phyloP scores from a whole-genome alignment of 1,140 invertebrate species.

The Lepidurus packardi region DNA sequence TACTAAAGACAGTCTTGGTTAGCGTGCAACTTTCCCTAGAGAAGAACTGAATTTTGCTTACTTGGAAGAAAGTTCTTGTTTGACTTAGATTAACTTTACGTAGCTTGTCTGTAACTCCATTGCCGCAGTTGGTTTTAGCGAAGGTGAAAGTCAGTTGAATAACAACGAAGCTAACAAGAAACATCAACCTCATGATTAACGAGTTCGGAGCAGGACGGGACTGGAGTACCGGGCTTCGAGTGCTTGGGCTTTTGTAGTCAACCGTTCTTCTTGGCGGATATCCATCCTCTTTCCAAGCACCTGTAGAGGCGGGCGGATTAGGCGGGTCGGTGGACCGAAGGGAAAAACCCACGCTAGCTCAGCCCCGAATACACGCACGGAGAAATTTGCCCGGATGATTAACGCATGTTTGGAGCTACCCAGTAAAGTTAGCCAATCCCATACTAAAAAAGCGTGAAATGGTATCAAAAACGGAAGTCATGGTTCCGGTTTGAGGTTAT shows the following conservation, averaged over 20 bases:
- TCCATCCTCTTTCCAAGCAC: neutral
- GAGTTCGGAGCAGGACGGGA: neutral
- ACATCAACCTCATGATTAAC: neutral
- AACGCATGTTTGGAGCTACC: no score
- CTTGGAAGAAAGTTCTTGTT: conserved; percentile 3
- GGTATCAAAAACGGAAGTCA: no score
- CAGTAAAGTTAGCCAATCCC: no score
- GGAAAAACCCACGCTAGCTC: no score
- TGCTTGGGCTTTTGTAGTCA: neutral
- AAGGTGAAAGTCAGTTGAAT: neutral
- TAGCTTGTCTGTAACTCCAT: neutral
- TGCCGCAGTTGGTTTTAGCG: neutral
- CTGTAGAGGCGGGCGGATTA: no score
- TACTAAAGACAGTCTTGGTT: neutral
- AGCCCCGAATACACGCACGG: no score
- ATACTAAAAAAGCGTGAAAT: no score
- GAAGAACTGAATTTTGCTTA: neutral
- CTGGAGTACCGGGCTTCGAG: neutral
- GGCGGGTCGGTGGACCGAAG: no score
- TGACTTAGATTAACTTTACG: neutral
- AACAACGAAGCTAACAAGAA: neutral
- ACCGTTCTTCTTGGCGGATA: neutral
- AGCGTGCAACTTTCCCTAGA: no score
- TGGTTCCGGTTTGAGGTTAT: no score
- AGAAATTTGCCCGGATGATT: no score